phyloP scores from a whole-genome alignment of 2,113 vertebrate species.

The Leiothrix lutea region DNA sequence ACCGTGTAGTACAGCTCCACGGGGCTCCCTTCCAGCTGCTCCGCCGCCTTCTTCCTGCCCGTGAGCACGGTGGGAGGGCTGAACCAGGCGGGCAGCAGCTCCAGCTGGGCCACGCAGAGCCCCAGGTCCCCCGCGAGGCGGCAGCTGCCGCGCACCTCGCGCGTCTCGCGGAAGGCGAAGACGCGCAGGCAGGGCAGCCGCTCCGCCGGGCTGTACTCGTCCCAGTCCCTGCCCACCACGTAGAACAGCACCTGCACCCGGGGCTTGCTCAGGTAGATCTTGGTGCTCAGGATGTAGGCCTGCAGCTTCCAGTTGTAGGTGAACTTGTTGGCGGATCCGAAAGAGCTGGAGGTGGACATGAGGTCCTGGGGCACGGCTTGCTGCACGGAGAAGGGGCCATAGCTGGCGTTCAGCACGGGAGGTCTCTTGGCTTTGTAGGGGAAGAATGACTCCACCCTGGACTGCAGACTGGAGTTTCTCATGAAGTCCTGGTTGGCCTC shows the following conservation, averaged over 20 bases:
- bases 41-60: constrained; percentile 75
- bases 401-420: constrained; percentile 84
- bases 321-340: constrained; percentile 76
- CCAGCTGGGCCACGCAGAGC: constrained; percentile 87
- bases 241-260: constrained; percentile 90
- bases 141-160: constrained; percentile 87
- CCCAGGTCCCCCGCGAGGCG: constrained; percentile 82
- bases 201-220: constrained; percentile 76
- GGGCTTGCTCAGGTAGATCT: constrained; percentile 82
- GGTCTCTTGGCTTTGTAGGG: constrained; percentile 81
- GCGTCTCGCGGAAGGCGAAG: constrained; percentile 90
- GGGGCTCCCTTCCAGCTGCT: constrained; percentile 76
- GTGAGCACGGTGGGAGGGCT: constrained; percentile 72
- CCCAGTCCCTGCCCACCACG: constrained; percentile 89
- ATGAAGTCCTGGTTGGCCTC: constrained; percentile 86
- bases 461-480: constrained; percentile 88
- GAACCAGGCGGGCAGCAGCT: constrained; percentile 87
- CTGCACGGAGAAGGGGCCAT: constrained; percentile 85
- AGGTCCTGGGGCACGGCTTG: constrained; percentile 83
- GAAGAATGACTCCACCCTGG: constrained; percentile 87
- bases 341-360: constrained; percentile 68
- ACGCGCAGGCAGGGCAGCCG: constrained; percentile 88
- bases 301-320: constrained; percentile 88
- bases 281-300: constrained; percentile 82
- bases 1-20: constrained; percentile 92